Conservation (phyloP, 2,797 vertebrate species). For the Adrianichthys oophorus region DNA sequence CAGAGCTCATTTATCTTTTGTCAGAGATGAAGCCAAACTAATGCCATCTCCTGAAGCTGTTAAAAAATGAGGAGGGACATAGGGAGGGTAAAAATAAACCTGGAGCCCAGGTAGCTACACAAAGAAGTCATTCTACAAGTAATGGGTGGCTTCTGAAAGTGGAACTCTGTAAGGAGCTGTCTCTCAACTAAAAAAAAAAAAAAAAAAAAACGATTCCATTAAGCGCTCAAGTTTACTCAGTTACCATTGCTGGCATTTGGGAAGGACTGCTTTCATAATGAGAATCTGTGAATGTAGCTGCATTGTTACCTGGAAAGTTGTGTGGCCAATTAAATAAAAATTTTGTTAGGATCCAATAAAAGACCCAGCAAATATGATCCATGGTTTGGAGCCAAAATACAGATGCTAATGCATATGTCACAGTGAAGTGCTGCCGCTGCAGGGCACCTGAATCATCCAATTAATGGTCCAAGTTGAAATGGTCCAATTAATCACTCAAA, state of each 20-base stretch:
- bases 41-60: conserved; percentile 93
- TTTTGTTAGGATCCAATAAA: conserved; percentile 18
- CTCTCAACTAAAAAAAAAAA: conserved; percentile 34
- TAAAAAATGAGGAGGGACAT: conserved; percentile 93
- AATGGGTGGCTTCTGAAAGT: conserved; percentile 88
- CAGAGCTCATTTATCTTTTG: conserved; percentile 99
- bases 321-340: conserved; percentile 28
- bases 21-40: conserved; percentile 99
- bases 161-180: conserved; percentile 75
- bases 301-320: conserved; percentile 13
- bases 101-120: conserved; percentile 84
- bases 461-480: too few species aligned
- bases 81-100: conserved; percentile 95
- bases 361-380: conserved; percentile 10
- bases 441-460: conserved; percentile 6
- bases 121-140: conserved; percentile 84
- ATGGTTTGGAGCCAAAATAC: conserved; percentile 15
- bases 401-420: conserved; percentile 11
- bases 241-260: conserved; percentile 28
- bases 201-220: conserved; percentile 53
- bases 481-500: conserved; percentile 36
- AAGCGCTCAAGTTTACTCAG: conserved; percentile 37
- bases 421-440: conserved; percentile 18
- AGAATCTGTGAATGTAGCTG: conserved; percentile 16
- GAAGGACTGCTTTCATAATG: conserved; percentile 23